Conservation (phyloP, 2,888 invertebrate genomes). For the Dryobota labecula region DNA sequence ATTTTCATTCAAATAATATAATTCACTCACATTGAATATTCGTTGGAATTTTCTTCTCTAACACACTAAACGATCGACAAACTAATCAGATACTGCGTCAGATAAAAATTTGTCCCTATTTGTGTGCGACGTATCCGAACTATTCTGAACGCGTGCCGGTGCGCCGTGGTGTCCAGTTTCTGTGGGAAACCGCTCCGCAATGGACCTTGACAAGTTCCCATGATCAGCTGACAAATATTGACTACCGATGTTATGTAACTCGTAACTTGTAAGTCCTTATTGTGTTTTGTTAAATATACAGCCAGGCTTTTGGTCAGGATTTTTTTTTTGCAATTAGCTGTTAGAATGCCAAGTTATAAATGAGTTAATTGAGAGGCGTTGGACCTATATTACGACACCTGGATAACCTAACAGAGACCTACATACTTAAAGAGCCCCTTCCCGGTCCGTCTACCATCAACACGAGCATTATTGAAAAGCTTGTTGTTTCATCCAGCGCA, state of each 20-base stretch:
- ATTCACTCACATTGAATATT: constrained; percentile 4
- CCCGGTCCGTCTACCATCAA: too few species aligned
- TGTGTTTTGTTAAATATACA: not conserved
- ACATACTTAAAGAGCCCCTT: not conserved
- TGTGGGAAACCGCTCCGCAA: constrained; percentile 83
- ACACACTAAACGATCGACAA: constrained; percentile 14
- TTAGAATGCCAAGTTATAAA: not conserved
- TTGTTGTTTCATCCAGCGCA: too few species aligned
- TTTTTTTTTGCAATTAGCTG: not conserved
- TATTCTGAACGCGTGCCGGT: constrained; percentile 69
- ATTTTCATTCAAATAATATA: not conserved
- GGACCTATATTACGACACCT: not conserved
- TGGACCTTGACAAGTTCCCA: constrained; percentile 69
- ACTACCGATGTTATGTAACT: constrained; percentile 45
- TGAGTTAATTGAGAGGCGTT: not conserved
- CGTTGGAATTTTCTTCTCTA: not conserved
- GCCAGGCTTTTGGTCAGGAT: too few species aligned
- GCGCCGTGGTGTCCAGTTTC: constrained; percentile 80
- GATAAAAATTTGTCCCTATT: constrained; percentile 68
- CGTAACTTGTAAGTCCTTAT: constrained; percentile 10
- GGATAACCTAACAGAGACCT: not conserved
- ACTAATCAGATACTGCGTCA: constrained; percentile 45
- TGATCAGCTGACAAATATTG: constrained; percentile 62
- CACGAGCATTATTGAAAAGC: too few species aligned
- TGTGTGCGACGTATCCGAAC: constrained; percentile 63